Percentiles rank a stretch among this genome's conserved stretches.
These are phyloP conservation scores for Tachina fera DNA, from an alignment of 2,888 invertebrate genomes.

Conservation along the genomic window DNA sequence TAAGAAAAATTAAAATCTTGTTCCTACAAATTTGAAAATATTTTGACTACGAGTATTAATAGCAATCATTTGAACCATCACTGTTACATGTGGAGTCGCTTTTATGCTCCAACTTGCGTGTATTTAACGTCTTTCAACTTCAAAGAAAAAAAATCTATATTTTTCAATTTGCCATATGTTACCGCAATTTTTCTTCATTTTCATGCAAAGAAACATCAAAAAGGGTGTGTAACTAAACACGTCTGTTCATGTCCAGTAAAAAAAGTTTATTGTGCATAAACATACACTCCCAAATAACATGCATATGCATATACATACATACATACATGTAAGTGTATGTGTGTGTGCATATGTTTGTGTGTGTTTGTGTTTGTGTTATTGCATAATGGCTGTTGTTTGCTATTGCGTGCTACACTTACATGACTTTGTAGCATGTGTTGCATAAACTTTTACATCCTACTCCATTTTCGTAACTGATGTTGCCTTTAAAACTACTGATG, in stretches of 20 bases:
- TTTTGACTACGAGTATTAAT: too few species aligned
- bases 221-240: conserved; percentile 16
- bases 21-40: too few species aligned
- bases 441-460: conserved; percentile 1
- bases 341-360: neutral
- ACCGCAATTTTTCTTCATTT: conserved; percentile 44
- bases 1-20: too few species aligned
- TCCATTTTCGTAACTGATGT: conserved; percentile 34
- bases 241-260: conserved; percentile 39
- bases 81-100: neutral
- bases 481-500: conserved; percentile 24
- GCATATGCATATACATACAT: neutral
- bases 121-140: conserved; percentile 9
- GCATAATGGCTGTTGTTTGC: conserved; percentile 38
- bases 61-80: too few species aligned
- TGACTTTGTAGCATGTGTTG: conserved; percentile 66
- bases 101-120: neutral
- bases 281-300: neutral
- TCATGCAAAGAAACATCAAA: neutral
- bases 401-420: conserved; percentile 61
- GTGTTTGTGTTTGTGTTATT: neutral
- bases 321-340: neutral
- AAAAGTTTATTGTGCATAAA: conserved; percentile 2
- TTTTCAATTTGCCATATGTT: conserved; percentile 55
- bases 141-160: conserved; percentile 24